Base-by-base conservation (phyloP, 2,888 invertebrate genomes). In the Drosophila prolongata region DNA sequence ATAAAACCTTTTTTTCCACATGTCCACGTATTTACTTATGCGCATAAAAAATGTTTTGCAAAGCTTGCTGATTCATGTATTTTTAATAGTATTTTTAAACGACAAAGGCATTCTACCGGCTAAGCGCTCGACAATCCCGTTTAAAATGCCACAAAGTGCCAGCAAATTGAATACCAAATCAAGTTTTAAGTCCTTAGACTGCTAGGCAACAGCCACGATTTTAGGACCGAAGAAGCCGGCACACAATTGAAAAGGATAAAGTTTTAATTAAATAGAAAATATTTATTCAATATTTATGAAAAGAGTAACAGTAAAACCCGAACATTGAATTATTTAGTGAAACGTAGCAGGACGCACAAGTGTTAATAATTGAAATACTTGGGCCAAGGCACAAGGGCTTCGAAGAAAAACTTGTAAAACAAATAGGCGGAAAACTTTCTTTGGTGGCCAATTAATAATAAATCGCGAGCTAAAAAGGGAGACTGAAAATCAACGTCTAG, bases 341-440 rank as follows among this genome's bases (percentile, higher is more conserved):
- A 65, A 68, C 49, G 72, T 50, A 67, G 40, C 60, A 53, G 54
- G 75, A 61, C 62, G 72, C 87, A 75, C 87, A 84, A 84, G 85
- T 85, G 85, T 87, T 87, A 82, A 87, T 87, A 85, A 85, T 85
- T 85, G 82, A 85, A 85, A 84, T 59, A 78, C 73, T 79, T 64
- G 56, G 49, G 35, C 55, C 58, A 44, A 19, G n/a, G 53, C 27
- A 49, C 27, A 55, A 61, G 69, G 64, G 49, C 59, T 57, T 53
- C n/a, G 43, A 46, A 38, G 47, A 58, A 53, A 62, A 71, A 81
- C 61, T 70, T 61, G 56, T 57, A 40, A 19, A 64, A 60, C 77
- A 83, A 83, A 86, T 83, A 79, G 80, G 76, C 77, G 55, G 70
- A 66, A 64, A 53, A 75, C 68, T 84, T 79, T 67, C 34, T 64